These are phyloP conservation scores for Fopius arisanus DNA, from an alignment of 1,140 invertebrate species.

Conservation along the genomic window DNA sequence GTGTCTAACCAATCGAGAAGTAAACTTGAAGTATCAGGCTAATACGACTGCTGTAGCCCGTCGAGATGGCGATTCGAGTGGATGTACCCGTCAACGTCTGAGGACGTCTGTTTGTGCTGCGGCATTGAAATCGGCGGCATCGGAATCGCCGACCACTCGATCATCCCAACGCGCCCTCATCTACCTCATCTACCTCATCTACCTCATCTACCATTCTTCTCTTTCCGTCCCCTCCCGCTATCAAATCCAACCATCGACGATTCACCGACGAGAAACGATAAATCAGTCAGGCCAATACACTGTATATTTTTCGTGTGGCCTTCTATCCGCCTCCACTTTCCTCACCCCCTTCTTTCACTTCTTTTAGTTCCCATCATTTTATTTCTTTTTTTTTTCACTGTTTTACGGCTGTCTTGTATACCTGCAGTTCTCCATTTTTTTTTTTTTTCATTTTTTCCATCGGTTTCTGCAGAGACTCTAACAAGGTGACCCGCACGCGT, in stretches of 20 bases:
- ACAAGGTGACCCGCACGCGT: conserved; percentile 32
- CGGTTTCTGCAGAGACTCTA: conserved; percentile 21
- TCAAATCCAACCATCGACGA: conserved; percentile 12
- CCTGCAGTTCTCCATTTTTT: not conserved
- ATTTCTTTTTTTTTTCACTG: conserved; percentile 12
- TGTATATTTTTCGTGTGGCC: conserved; percentile 26
- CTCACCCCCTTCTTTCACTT: conserved; percentile 15
- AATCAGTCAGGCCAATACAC: conserved; percentile 17
- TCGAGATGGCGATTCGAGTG: conserved; percentile 32
- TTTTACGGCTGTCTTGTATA: not conserved
- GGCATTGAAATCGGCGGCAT: no score
- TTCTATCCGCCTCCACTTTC: conserved; percentile 10
- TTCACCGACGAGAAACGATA: conserved; percentile 13
- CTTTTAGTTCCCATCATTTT: conserved; percentile 18
- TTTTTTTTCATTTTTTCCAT: not conserved
- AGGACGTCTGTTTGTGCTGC: conserved; percentile 17
- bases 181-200: conserved; percentile 20
- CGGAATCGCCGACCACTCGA: conserved; percentile 31
- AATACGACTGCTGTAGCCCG: conserved; percentile 24
- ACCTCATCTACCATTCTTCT: not conserved
- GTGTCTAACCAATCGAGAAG: conserved; percentile 19
- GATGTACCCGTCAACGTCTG: conserved; percentile 36
- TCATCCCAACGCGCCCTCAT: conserved; percentile 34
- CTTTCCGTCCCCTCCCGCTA: not conserved
- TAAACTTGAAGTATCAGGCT: conserved; percentile 13